phyloP scores from a whole-genome alignment of 2,888 invertebrate genomes.

The Acholoe squamosa region DNA sequence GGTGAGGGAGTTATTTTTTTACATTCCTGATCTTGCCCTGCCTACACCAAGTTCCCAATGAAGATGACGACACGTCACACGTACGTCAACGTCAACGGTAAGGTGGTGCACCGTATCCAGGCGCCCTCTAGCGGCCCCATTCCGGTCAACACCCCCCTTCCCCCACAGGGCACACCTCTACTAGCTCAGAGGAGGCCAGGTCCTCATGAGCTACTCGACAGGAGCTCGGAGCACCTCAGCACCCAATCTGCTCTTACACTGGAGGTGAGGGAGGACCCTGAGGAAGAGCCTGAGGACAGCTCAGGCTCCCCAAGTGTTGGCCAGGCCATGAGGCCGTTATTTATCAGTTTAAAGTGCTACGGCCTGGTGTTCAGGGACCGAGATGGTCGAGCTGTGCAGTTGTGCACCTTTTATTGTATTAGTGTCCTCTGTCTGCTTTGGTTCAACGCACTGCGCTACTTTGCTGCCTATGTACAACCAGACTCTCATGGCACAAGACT shows the following conservation, averaged over 20 bases:
- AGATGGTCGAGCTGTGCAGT: background rate
- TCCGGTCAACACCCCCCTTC: constrained; percentile 40
- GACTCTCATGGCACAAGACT: constrained; percentile 52
- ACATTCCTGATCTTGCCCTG: background rate
- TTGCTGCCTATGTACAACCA: constrained; percentile 46
- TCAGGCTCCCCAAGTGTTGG: background rate
- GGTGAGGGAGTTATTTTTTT: background rate
- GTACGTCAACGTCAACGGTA: constrained; percentile 58
- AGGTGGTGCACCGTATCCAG: constrained; percentile 52
- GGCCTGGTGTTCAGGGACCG: constrained; percentile 44
- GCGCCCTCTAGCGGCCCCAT: background rate
- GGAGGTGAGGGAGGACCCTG: constrained; percentile 44
- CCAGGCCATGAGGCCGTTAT: constrained; percentile 27
- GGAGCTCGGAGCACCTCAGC: background rate
- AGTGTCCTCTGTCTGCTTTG: constrained; percentile 24
- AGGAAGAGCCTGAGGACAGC: background rate
- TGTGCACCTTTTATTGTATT: constrained; percentile 42
- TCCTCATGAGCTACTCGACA: background rate
- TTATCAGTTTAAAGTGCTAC: constrained; percentile 47
- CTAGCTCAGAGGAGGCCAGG: constrained; percentile 14
- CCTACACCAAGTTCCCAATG: background rate
- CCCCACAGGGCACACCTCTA: constrained; percentile 58
- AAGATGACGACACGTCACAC: constrained; percentile 58
- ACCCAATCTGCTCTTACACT: background rate
- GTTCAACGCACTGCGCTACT: constrained; percentile 51